Evolutionary conservation across 2,797 vertebrate genomes (phyloP), one percentile per base, ranked within the genome.

Genomic region (Poeciliopsis gracilis): DNA sequence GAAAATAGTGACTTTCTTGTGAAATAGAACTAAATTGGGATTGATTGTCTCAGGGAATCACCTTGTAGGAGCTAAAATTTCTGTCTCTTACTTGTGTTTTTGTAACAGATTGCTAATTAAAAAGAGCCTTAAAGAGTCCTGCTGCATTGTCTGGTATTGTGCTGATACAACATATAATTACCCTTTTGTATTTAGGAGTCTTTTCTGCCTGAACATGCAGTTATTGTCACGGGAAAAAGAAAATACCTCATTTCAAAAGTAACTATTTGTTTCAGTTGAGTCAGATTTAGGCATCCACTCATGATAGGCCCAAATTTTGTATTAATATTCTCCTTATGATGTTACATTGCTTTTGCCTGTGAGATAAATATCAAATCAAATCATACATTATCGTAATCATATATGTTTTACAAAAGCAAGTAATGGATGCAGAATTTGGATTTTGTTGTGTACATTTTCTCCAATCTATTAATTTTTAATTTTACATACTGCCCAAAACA

Each of bases 371-470:
- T 36, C 9, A 67, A 38, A 25, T 36, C 20, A 67, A 38, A 67
- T 67, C 36, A 67, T 25, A 67, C 20, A 41, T 67, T 41, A 49
- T 49, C 6, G 18, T 49, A 18, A 49, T 49, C 5, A 49, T 49
- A 49, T 5, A 10, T 20, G 5, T 30, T 36, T 36, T 18, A 9
- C 30, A 16, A 63, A 63, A 36, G 30, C 33, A 63, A 36, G 15
- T 18, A 2, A 10, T 38, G 33, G 9, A 10, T 41, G 16, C 16
- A 38, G 4, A 23, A 2, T 61, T 33, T 61, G 12, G 6, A 36
- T 36, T 66, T 23, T 66, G 84, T 88, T 89, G 18, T 51, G 49
- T 23, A 23, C 0, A 23, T 23, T 51, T 51, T 51, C 7, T 51
- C 7, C 49, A 51, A 23, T 51, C 49, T 51, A 23, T 51, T 51